These are phyloP conservation scores for Psilopsiagon aurifrons DNA, from an alignment of 2,113 vertebrate species.

Conservation along the genomic window DNA sequence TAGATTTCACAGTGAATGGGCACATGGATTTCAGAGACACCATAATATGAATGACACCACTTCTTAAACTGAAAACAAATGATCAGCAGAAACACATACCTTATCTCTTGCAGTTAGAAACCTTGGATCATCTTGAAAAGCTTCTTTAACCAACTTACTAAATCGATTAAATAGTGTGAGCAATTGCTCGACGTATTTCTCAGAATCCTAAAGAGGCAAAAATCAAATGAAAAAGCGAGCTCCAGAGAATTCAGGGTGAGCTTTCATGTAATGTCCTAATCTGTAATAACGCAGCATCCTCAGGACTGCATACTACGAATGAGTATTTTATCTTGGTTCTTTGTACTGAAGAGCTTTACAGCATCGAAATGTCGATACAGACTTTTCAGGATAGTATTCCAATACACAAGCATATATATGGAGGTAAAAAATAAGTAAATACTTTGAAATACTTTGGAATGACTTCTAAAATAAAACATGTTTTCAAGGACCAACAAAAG, in stretches of 20 bases:
- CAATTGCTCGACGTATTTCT: slow-evolving; percentile 98
- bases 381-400: neutral
- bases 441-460: neutral
- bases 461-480: neutral
- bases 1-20: neutral
- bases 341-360: neutral
- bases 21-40: neutral
- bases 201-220: slow-evolving; percentile 86
- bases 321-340: neutral
- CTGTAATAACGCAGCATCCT: neutral
- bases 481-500: neutral
- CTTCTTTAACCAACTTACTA: slow-evolving; percentile 98
- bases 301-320: neutral
- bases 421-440: accelerated
- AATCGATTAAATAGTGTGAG: slow-evolving; percentile 98
- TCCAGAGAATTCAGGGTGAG: neutral
- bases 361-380: neutral
- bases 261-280: neutral
- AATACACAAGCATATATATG: neutral
- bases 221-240: neutral
- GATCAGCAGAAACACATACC: slow-evolving; percentile 70
- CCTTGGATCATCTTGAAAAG: slow-evolving; percentile 97
- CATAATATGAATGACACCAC: neutral
- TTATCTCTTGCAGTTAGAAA: slow-evolving; percentile 99
- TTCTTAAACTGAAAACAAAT: neutral